Evolutionary conservation across 2,888 invertebrate genomes (phyloP), one percentile per base, ranked within the genome.

Genomic region (Baccha elongata): DNA sequence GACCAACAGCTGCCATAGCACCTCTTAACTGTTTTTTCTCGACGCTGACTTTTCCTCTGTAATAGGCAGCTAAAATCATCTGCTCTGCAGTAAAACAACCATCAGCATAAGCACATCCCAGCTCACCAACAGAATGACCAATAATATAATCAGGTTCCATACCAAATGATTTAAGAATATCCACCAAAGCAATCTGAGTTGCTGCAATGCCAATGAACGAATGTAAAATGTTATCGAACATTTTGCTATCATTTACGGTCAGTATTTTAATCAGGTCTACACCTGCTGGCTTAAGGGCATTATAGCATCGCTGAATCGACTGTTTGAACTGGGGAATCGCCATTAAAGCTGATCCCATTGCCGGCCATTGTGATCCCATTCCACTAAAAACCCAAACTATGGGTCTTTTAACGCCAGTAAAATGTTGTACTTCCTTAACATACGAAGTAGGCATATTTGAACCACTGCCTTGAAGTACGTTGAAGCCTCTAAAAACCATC

Each of bases 41-140:
- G 7, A 94, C 88, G n/a, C 95, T 94, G 0, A 95, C 94, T 84
- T 93, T 91, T 0, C 96, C 97, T 87, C 97, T 92, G 89, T 95
- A 95, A 90, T 97, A 97, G 0, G 97, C 95, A 0, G 95, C 93
- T n/a, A 96, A 90, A 75, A 98, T 94, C 92, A 95, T 95, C 91
- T 97, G 95, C 87, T 97, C 96, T 0, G 94, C 93, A 0, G 96
- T 96, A 86, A 98, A 93, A 86, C 96, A 95, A 0, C 96, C 97
- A 89, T 98, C 98, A 5, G 97, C 97, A 91, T 98, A 98, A 0
- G 97, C 97, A 90, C 98, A 98, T 2, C 96, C 97, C 3, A 98
- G 92, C 89, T 98, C 98, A 17, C 98, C 98, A 0, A 97, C 96
- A 10, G 98, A 98, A 91, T 98, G 97, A 10, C 98, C 96, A 79